Evolutionary conservation across 2,113 vertebrate species (phyloP).

Genomic region (Cynopterus brachyotis): DNA sequence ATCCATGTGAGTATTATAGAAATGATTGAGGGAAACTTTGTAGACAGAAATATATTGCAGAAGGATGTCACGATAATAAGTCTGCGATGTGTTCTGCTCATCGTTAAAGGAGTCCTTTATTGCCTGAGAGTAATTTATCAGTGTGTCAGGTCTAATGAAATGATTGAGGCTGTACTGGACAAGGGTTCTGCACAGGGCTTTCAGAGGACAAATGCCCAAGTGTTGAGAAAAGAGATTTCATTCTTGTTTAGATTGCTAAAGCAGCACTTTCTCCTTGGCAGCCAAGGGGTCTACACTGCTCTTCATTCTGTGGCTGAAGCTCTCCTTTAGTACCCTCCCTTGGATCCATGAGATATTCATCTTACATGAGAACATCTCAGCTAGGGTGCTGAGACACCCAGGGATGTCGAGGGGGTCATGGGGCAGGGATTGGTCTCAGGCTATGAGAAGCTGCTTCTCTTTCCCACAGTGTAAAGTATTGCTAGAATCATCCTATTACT

Average conservation of each 20-base stretch:
- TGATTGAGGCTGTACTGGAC: neutral
- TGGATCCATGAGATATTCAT: neutral
- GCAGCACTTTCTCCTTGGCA: neutral
- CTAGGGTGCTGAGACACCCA: neutral
- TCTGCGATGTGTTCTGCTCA: neutral
- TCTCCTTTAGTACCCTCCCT: neutral
- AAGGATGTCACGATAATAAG: neutral
- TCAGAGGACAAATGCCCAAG: neutral
- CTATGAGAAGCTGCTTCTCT: neutral
- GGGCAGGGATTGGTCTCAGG: neutral
- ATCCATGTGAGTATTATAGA: slow-evolving; percentile 55
- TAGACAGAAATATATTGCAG: neutral
- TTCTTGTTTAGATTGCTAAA: neutral
- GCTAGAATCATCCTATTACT: neutral
- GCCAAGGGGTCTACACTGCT: neutral
- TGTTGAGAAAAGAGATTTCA: neutral
- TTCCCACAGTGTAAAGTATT: neutral
- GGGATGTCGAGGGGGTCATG: neutral
- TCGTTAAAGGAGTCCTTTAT: neutral
- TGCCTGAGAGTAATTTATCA: neutral
- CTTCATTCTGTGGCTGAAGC: neutral
- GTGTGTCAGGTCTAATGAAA: neutral
- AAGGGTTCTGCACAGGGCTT: neutral
- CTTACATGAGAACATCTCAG: neutral
- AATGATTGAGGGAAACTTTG: neutral